These are phyloP conservation scores for Eledona agricola DNA, from an alignment of 2,888 invertebrate species.

Conservation along the genomic window DNA sequence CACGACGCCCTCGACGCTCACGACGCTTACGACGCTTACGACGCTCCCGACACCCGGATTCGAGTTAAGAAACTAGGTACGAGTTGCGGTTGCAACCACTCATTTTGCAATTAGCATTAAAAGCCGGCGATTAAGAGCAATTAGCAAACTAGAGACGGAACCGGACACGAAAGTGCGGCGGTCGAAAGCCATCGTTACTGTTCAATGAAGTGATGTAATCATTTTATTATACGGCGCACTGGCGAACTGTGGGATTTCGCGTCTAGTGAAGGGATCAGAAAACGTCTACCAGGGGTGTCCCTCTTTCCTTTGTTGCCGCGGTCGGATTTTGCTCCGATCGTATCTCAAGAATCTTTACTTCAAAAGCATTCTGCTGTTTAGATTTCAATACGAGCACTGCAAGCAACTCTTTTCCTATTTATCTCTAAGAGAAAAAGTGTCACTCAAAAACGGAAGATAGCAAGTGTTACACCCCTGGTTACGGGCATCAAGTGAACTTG, in stretches of 20 bases:
- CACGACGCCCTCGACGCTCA: too few relatives aligned
- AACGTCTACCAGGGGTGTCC: constrained; percentile 46
- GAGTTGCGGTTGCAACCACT: constrained; percentile 50
- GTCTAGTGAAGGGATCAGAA: constrained; percentile 51
- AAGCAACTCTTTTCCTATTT: constrained; percentile 47
- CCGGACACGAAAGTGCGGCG: constrained; percentile 48
- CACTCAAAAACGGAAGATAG: constrained; percentile 49
- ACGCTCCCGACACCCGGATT: too few relatives aligned
- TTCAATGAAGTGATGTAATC: constrained; percentile 59
- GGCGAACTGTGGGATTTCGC: constrained; percentile 51
- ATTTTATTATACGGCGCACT: constrained; percentile 55
- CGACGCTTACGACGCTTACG: too few relatives aligned
- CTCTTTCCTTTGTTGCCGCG: constrained; percentile 47
- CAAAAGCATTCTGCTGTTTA: constrained; percentile 52
- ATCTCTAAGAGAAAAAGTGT: constrained; percentile 49
- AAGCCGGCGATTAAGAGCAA: constrained; percentile 55
- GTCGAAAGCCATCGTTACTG: constrained; percentile 53
- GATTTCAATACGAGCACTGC: constrained; percentile 49
- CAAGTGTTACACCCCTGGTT: constrained; percentile 53
- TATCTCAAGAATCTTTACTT: constrained; percentile 50
- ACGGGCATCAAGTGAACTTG: constrained; percentile 59
- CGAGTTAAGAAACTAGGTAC: constrained; percentile 50
- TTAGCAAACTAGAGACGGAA: constrained; percentile 48
- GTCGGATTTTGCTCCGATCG: constrained; percentile 47
- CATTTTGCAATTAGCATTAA: constrained; percentile 55